These are phyloP conservation scores for Protophormia terraenovae DNA, from an alignment of 2,888 invertebrate genomes.

Conservation along the genomic window DNA sequence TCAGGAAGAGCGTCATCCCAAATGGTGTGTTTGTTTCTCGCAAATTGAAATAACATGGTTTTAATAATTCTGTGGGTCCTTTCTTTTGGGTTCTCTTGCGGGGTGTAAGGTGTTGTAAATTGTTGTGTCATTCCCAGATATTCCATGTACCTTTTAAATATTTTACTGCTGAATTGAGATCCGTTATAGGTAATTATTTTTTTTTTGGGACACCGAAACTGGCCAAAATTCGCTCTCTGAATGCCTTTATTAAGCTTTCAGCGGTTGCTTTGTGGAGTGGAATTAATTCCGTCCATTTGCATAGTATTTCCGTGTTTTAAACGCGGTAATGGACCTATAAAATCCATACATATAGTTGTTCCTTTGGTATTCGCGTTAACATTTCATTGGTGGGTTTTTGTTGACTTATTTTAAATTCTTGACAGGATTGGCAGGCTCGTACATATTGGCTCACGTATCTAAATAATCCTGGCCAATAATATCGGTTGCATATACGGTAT, in stretches of 20 bases:
- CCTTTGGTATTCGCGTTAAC: neutral
- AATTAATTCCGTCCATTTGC: neutral
- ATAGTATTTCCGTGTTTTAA: neutral
- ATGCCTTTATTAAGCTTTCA: neutral
- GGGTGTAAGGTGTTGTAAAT: neutral
- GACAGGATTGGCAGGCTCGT: neutral
- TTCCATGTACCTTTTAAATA: neutral
- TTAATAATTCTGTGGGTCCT: no score
- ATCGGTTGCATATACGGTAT: no score
- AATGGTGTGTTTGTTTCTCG: no score
- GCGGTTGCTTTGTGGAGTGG: neutral
- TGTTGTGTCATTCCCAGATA: neutral
- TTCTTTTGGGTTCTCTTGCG: neutral
- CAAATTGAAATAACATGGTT: no score
- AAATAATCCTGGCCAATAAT: neutral
- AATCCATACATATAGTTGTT: neutral
- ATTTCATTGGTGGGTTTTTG: neutral
- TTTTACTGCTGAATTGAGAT: neutral
- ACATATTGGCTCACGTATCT: neutral
- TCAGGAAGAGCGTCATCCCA: no score
- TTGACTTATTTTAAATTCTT: neutral
- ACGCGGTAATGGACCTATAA: neutral
- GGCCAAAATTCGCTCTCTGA: neutral
- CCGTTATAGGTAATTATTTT: no score
- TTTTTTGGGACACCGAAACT: neutral